A percentile compares a stretch with the other conserved stretches of the same genome.
phyloP scores from a whole-genome alignment of 2,888 invertebrate genomes.

The Cartodere bifasciata region DNA sequence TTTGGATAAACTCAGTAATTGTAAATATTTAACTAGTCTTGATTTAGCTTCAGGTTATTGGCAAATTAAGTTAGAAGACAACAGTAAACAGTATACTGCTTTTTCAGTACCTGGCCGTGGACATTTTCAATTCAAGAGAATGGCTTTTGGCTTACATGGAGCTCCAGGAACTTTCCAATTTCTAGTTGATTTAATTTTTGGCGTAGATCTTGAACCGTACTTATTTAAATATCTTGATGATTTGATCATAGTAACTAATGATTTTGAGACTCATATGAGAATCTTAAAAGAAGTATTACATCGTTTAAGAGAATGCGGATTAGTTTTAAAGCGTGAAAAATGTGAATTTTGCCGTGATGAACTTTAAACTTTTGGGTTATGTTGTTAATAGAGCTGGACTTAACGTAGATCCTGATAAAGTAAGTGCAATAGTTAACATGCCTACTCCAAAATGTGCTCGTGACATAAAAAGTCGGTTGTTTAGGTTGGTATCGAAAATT shows the following conservation, averaged over 20 bases:
- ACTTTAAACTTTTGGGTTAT: conserved; percentile 9
- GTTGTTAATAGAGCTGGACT: conserved; percentile 5
- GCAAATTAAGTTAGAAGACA: conserved; percentile 4
- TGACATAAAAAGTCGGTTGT: conserved; percentile 3
- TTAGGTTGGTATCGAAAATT: background rate
- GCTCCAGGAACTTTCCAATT: conserved; percentile 9
- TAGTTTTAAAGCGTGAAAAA: conserved; percentile 9
- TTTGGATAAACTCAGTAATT: conserved; percentile 5
- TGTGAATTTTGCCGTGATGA: conserved; percentile 11
- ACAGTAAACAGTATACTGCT: conserved; percentile 7
- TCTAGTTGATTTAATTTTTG: conserved; percentile 6
- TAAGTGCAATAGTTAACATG: conserved; percentile 3
- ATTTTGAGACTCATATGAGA: conserved; percentile 7
- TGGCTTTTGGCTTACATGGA: conserved; percentile 8
- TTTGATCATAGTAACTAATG: conserved; percentile 5
- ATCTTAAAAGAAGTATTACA: conserved; percentile 10
- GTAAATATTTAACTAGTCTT: conserved; percentile 6
- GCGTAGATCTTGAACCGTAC: conserved; percentile 11
- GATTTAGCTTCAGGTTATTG: conserved; percentile 4
- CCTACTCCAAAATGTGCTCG: conserved; percentile 1
- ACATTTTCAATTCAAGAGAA: conserved; percentile 6
- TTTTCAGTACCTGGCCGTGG: conserved; percentile 9
- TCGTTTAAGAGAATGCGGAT: conserved; percentile 8
- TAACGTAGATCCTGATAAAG: background rate
- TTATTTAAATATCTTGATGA: conserved; percentile 7